Percentiles rank a stretch among this genome's conserved stretches.
Conservation (phyloP, 92 coral and sea anemone genomes). For the Palythoa caribaeorum region DNA sequence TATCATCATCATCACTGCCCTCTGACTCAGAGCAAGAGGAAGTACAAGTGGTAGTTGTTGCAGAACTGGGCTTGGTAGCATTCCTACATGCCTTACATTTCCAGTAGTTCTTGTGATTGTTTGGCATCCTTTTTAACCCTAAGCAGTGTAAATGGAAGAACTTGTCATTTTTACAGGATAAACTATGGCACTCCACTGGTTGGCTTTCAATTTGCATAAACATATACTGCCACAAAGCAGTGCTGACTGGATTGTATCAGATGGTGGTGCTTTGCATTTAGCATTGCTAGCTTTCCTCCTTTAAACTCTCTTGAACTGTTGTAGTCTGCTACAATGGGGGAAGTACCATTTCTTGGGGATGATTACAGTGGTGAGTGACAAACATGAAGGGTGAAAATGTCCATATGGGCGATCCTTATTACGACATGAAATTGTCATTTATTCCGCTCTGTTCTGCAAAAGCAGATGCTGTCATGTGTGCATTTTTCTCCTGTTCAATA, state of each 20-base stretch:
- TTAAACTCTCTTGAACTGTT: conserved; percentile 43
- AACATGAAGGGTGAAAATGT: conserved; percentile 63
- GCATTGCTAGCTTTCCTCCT: conserved; percentile 7
- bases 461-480: conserved; percentile 50
- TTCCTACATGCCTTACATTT: conserved; percentile 41
- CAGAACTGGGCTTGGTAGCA: conserved; percentile 15
- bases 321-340: conserved; percentile 64
- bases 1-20: neutral
- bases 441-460: conserved; percentile 48
- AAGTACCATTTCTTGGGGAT: conserved; percentile 66
- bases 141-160: conserved; percentile 63
- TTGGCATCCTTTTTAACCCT: conserved; percentile 62
- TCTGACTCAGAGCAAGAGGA: neutral
- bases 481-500: conserved; percentile 23
- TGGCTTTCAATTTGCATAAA: conserved; percentile 36
- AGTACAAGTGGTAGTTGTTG: neutral
- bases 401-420: conserved; percentile 61
- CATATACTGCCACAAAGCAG: neutral
- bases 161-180: conserved; percentile 53
- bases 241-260: neutral
- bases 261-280: conserved; percentile 27
- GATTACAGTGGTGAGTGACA: conserved; percentile 45
- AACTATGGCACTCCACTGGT: conserved; percentile 57
- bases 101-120: conserved; percentile 64
- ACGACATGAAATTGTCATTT: conserved; percentile 42